phyloP scores from a whole-genome alignment of 2,797 vertebrate species.

The Setipinna tenuifilis region DNA sequence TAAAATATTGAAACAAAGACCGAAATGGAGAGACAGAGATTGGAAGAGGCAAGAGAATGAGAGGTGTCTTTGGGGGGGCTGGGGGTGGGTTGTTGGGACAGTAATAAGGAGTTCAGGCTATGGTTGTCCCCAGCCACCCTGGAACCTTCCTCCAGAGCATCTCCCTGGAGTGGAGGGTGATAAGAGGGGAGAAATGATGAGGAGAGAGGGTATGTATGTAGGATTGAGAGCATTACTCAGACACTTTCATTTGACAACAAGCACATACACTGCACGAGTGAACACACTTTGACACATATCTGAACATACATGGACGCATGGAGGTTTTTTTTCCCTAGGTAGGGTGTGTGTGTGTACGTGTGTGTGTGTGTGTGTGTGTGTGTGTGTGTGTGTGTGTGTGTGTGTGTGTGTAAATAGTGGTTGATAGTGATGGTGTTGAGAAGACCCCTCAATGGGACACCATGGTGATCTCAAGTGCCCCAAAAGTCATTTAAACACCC shows the following conservation, averaged over 20 bases:
- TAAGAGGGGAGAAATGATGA: constrained; percentile 51
- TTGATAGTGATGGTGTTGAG: constrained; percentile 25
- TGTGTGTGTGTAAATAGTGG: not conserved
- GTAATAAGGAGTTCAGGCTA: constrained; percentile 53
- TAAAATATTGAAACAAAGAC: not conserved
- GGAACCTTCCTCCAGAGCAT: constrained; percentile 26
- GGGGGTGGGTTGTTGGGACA: constrained; percentile 43
- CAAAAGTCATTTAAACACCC: constrained; percentile 46
- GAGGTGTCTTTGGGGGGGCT: constrained; percentile 25
- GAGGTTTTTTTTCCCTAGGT: no score
- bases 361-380: constrained; percentile 23
- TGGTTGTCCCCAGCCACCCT: constrained; percentile 31
- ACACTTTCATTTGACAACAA: constrained; percentile 2
- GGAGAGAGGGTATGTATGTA: constrained; percentile 30
- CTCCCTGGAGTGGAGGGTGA: constrained; percentile 59
- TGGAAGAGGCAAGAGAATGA: not conserved
- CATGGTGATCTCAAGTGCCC: constrained; percentile 27
- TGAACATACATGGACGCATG: not conserved
- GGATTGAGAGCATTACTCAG: constrained; percentile 23
- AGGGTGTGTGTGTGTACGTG: constrained; percentile 16
- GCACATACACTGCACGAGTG: constrained; percentile 27
- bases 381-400: constrained; percentile 17
- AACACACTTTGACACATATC: constrained; percentile 31
- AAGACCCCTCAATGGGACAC: constrained; percentile 31
- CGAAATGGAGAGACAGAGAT: not conserved